Base-by-base conservation (phyloP, 2,797 vertebrate species). In the Picus viridis region DNA sequence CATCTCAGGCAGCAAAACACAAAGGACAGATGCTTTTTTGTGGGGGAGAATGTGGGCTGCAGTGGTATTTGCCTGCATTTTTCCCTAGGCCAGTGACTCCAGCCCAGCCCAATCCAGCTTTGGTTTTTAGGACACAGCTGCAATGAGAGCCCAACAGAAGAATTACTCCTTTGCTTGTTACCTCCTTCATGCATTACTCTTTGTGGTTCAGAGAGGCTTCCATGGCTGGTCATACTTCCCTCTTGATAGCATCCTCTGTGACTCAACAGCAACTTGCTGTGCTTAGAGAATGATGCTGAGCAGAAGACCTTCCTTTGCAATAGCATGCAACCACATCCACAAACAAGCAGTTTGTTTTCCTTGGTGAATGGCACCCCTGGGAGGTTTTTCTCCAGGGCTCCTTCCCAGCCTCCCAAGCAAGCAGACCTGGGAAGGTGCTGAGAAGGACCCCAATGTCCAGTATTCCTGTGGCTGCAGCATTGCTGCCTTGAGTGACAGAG, bases 21-120 rank as follows among this genome's bases (percentile, higher is more conserved):
- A 90, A 96, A 94, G 89, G 90, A 88, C 92, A 90, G 94, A 90
- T 80, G 81, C 62, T 93, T 95, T 95, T 83, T 94, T 93, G 94
- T 92, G 91, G 86, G 75, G 91, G 83, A 92, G 88, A 93, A 64
- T 95, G 96, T 95, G 94, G 95, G 91, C 93, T 91, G 91, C 54
- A 70, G 65, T 91, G 94, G 94, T 93, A 96, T 96, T 94, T 91
- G 95, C 76, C 92, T 93, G 87, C 91, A 92, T 92, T 92, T 94
- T 96, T 94, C 85, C 56, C 68, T 74, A 41, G 74, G 88, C 94
- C 91, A 95, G 74, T 62, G 72, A 93, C 83, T 94, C 83, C 86
- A 90, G 77, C 74, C 94, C 88, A 93, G 94, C 58, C 95, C 83
- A 91, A 89, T 95, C 93, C 90, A 94, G 91, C 94, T 90, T 91